Evolutionary conservation across 2,797 vertebrate species (phyloP).

Genomic region (Bothrops alternatus): DNA sequence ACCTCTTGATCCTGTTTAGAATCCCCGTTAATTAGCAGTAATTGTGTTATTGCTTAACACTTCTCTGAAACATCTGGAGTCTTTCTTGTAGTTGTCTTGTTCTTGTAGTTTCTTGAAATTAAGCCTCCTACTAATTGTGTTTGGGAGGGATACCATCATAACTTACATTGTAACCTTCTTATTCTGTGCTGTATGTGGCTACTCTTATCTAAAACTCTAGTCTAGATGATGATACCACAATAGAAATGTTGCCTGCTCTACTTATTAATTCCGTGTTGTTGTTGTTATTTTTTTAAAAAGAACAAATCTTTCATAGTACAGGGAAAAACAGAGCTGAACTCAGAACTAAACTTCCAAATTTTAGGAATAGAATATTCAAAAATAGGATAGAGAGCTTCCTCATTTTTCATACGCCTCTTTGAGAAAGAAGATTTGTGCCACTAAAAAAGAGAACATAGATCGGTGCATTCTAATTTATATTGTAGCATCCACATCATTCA

Average conservation of each 20-base stretch:
- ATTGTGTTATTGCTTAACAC: neutral
- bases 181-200: neutral
- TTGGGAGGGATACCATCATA: conserved; percentile 5
- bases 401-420: neutral
- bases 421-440: neutral
- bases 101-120: conserved; percentile 1
- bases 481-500: neutral
- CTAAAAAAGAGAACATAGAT: neutral
- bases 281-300: too few species aligned
- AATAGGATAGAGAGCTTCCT: neutral
- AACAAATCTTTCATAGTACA: too few species aligned
- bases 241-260: too few species aligned
- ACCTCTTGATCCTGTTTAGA: neutral
- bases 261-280: too few species aligned
- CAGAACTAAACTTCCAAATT: too few species aligned
- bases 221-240: neutral
- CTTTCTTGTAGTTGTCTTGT: neutral
- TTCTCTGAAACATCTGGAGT: neutral
- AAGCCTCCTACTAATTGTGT: neutral
- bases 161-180: neutral
- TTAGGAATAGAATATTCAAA: neutral
- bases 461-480: neutral
- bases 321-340: too few species aligned
- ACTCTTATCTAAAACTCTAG: rapidly evolving
- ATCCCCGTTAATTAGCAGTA: neutral